Conservation (phyloP, 2,888 invertebrate genomes). For the Sphaeridia pumilis region DNA sequence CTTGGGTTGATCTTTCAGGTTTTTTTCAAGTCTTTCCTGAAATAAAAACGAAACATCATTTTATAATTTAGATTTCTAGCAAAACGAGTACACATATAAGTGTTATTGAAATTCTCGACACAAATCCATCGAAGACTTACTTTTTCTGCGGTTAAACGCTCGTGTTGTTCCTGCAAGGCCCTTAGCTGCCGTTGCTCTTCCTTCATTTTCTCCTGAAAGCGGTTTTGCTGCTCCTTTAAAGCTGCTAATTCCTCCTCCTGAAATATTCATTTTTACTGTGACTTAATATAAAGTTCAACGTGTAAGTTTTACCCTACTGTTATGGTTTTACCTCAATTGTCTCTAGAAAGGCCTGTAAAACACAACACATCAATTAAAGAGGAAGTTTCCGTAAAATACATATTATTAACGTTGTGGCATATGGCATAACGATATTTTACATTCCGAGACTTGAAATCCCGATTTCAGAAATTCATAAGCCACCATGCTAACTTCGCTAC, state of each 20-base stretch:
- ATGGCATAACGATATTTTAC: too few relatives aligned
- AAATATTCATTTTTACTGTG: not conserved
- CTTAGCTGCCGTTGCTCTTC: slow-evolving; percentile 71
- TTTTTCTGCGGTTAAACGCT: slow-evolving; percentile 27
- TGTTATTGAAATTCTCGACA: not conserved
- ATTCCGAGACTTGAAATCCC: too few relatives aligned
- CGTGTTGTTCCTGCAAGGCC: slow-evolving; percentile 66
- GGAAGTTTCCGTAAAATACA: not conserved
- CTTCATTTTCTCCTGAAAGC: slow-evolving; percentile 59
- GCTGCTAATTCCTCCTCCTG: slow-evolving; percentile 83
- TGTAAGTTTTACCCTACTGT: not conserved
- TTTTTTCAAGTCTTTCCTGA: slow-evolving; percentile 20
- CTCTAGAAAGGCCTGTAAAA: slow-evolving; percentile 24
- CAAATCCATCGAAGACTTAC: slow-evolving; percentile 14
- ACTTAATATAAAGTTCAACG: not conserved
- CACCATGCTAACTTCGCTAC: too few relatives aligned
- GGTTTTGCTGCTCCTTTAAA: slow-evolving; percentile 63
- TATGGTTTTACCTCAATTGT: slow-evolving; percentile 23
- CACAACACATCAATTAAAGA: not conserved
- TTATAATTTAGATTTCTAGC: not conserved
- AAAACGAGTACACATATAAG: not conserved
- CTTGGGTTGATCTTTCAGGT: slow-evolving; percentile 9
- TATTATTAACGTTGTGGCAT: not conserved
- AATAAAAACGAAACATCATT: not conserved
- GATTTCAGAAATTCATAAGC: too few relatives aligned